Base-by-base conservation (phyloP, 1,140 invertebrate genomes). In the Zaprionus lachaisei region DNA sequence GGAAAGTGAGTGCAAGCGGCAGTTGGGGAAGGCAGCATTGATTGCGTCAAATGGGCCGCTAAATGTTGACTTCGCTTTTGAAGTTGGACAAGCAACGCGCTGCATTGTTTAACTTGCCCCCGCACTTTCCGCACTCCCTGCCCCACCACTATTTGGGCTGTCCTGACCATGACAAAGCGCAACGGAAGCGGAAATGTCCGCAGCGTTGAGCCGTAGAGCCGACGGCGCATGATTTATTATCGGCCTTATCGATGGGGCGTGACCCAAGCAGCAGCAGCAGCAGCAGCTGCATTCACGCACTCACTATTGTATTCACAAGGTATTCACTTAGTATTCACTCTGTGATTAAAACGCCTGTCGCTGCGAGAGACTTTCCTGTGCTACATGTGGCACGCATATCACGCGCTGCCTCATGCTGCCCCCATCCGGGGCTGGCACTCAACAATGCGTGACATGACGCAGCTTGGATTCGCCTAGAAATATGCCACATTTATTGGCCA, bases 141-240 rank as follows among this genome's bases (percentile, higher is more conserved):
- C 56, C 17, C 20, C 22, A 1, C 4, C 7, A 34, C 2, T 14
- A n/a, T 62, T 20, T 28, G n/a, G n/a, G 3, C 28, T 44, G 5
- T 9, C 47, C 14, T 38, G 20, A 55, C n/a, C 69, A 72, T 77
- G 74, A 77, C 74, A 77, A 72, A 66, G 74, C 74, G 69, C 69
- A 77, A 72, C 82, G 82, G 70, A 85, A 85, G 22, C 82, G 82
- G 82, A 85, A 85, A 81, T 85, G 81, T 85, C 82, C 82, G 72
- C 65, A 67, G 56, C 55, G 55, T 67, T 26, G 78, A 54, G 58
- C 64, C 77, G 17, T n/a, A 24, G 37, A 64, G 17, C 79, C 49
- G 57, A 15, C 20, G 31, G 63, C 54, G 51, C 49, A 66, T 77
- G 79, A 85, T 85, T 85, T 79, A 85, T 76, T 71, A 68, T 68